Evolutionary conservation across 2,113 vertebrate genomes (phyloP).

Genomic region (Anseranas semipalmata): DNA sequence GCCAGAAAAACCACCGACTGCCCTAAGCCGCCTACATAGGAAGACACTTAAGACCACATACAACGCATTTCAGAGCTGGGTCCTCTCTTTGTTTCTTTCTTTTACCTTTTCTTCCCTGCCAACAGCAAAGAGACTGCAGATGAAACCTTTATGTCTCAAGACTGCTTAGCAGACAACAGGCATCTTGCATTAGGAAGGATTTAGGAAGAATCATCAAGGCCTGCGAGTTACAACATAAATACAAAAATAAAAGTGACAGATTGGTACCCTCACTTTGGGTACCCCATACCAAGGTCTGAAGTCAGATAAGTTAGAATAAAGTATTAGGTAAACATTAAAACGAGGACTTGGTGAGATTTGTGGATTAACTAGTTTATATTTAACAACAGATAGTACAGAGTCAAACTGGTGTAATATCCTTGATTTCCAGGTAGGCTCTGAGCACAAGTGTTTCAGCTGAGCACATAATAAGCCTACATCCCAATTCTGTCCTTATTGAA

Average conservation of each 20-base stretch:
- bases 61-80: neutral
- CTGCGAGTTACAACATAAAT: neutral
- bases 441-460: neutral
- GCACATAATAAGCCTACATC: neutral
- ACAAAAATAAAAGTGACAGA: neutral
- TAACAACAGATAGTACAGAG: neutral
- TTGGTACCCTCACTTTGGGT: neutral
- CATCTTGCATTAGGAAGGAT: neutral
- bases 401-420: neutral
- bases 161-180: neutral
- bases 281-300: neutral
- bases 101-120: neutral
- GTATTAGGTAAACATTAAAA: neutral
- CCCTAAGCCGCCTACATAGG: neutral
- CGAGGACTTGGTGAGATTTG: neutral
- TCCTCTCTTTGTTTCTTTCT: neutral
- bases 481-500: neutral
- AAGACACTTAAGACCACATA: neutral
- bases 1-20: neutral
- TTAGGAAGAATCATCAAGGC: neutral
- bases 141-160: neutral
- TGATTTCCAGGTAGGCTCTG: neutral
- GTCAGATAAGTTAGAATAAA: neutral
- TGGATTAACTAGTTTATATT: neutral
- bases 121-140: neutral